Evolutionary conservation across 1,140 invertebrate genomes (phyloP).

Genomic region (Hylaeus volcanicus): DNA sequence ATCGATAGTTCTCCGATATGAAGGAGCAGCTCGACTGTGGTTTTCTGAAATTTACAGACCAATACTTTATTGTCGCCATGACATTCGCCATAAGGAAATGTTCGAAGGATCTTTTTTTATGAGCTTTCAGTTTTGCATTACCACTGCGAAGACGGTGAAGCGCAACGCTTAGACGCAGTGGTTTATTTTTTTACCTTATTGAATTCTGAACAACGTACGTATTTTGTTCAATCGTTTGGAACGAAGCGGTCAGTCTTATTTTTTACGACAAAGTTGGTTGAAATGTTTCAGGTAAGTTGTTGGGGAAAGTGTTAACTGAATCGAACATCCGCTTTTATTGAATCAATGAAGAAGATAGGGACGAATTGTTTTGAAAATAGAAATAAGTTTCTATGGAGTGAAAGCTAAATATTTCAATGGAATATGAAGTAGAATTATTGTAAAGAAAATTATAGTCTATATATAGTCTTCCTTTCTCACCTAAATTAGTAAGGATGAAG

Average conservation of each 20-base stretch:
- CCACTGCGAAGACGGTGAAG: background rate
- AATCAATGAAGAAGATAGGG: no score
- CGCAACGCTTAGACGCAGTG: background rate
- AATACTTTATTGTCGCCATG: background rate
- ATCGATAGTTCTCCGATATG: conserved; percentile 89
- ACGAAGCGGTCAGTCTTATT: background rate
- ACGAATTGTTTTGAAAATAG: background rate
- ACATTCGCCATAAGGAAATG: background rate
- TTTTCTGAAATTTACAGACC: conserved; percentile 81
- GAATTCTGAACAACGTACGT: background rate
- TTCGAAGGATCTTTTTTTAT: background rate
- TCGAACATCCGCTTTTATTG: background rate
- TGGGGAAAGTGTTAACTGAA: conserved; percentile 5
- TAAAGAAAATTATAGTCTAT: no score
- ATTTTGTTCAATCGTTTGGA: background rate
- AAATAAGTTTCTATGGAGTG: background rate
- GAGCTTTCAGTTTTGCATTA: background rate
- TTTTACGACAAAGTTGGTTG: background rate
- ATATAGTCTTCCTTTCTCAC: no score
- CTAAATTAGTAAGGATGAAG: no score
- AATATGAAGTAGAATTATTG: background rate
- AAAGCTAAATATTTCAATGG: no score
- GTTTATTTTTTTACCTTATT: background rate
- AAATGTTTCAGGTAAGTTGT: background rate
- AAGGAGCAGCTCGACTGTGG: conserved; percentile 89